Evolutionary conservation across 2,797 vertebrate species (phyloP).

Genomic region (Trachurus trachurus): DNA sequence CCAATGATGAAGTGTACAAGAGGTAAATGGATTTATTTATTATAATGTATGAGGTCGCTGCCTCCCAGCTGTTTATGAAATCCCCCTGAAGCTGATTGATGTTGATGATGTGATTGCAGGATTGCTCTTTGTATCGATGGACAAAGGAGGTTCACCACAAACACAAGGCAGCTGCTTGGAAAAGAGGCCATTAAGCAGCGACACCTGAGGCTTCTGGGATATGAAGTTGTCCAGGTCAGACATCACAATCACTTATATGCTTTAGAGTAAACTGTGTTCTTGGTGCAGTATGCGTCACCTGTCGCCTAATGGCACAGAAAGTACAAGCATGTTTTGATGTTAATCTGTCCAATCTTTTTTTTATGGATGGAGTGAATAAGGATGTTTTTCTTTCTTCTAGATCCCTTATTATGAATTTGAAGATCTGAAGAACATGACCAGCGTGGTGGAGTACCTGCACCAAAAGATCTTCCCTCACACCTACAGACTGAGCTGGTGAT

Average conservation of each 20-base stretch:
- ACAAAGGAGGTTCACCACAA: conserved; percentile 88
- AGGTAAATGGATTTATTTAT: conserved; percentile 81
- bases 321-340: not conserved
- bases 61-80: not conserved
- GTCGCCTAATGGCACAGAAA: not conserved
- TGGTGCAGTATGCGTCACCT: not conserved
- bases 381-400: conserved; percentile 74
- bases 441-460: conserved; percentile 91
- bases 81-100: not conserved
- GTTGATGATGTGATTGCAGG: conserved; percentile 73
- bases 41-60: not conserved
- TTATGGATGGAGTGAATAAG: too few relatives aligned
- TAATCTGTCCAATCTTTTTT: too few relatives aligned
- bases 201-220: conserved; percentile 92
- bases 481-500: conserved; percentile 84
- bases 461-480: conserved; percentile 91
- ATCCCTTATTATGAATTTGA: conserved; percentile 93
- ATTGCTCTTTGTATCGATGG: conserved; percentile 94
- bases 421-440: conserved; percentile 70
- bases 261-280: not conserved
- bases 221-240: conserved; percentile 93
- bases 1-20: conserved; percentile 85
- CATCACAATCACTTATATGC: not conserved
- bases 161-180: conserved; percentile 87
- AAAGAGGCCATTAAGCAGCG: conserved; percentile 93